phyloP scores from a whole-genome alignment of 2,797 vertebrate species.

The Paramormyrops hopkinsi region DNA sequence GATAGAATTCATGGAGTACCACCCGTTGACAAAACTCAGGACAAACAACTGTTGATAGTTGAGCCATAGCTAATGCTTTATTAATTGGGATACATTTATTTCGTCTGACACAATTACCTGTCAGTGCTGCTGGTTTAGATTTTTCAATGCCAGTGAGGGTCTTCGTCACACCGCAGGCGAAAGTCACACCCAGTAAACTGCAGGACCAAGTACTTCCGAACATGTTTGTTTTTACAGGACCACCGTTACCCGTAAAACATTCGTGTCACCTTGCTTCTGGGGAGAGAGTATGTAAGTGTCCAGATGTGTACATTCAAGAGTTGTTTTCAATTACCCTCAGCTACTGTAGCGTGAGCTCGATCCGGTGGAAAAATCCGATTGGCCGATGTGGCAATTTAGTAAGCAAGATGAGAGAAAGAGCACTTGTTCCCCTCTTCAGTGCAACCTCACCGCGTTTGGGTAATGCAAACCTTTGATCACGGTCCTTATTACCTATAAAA shows the following conservation, averaged over 20 bases:
- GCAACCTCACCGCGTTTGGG: conserved; percentile 54
- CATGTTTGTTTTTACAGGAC: not conserved
- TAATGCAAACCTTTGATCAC: conserved; percentile 67
- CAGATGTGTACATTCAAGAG: conserved; percentile 61
- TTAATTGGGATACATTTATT: conserved; percentile 11
- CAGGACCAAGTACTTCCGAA: not conserved
- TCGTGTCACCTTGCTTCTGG: conserved; percentile 56
- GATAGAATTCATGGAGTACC: not conserved
- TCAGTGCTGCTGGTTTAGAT: not conserved
- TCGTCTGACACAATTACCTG: not conserved
- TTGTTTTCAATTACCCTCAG: conserved; percentile 61
- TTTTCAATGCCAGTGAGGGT: not conserved
- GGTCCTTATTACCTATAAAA: conserved; percentile 61
- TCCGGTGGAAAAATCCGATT: conserved; percentile 63
- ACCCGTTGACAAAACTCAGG: not conserved
- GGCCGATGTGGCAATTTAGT: conserved; percentile 63
- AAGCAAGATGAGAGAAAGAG: conserved; percentile 53
- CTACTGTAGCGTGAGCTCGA: conserved; percentile 50
- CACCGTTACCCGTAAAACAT: conserved; percentile 38
- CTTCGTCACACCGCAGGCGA: not conserved
- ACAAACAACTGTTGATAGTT: not conserved
- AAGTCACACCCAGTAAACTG: not conserved
- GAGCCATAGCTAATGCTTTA: not conserved
- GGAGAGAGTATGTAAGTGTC: conserved; percentile 42
- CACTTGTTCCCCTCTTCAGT: conserved; percentile 57